Evolutionary conservation across 2,888 invertebrate genomes (phyloP), one percentile per base, ranked within the genome.

Genomic region (Oasisia sp.): DNA sequence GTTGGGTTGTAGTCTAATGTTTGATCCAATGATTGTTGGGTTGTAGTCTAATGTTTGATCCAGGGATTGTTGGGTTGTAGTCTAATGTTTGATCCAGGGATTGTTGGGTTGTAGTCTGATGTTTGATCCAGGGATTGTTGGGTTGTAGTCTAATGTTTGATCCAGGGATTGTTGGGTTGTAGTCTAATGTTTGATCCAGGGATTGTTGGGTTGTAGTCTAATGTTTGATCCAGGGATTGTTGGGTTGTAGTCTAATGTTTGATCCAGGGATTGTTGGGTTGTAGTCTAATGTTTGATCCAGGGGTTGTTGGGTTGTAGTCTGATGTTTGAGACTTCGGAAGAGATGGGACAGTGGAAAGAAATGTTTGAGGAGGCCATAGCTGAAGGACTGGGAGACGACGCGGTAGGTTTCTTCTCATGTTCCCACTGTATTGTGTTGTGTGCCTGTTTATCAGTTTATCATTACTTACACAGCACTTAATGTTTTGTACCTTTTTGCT

Each of bases 351-450:
- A 94, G 5, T 96, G 96, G 96, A 95, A 95, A 93, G 94, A 95
- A 93, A 95, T 95, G 0, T 95, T 96, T 38, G 96, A 96, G 91
- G 95, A 95, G 90, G 94, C 95, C 19, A 96, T 96, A 89, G 95
- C 95, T 32, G 94, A 95, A 92, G 95, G 95, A 19, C 93, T 96
- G 32, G 95, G 95, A 38, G 96, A 96, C 93, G 95, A 96, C 92
- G 94, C 94, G 91, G 96, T 95, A 93, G 91, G 93, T 91, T n/a
- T 27, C 74, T 74, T 2, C 7, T n/a, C 4, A n/a, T 19, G 27
- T 27, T 74, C 19, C 19, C 27, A 3, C 74, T 74, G n/a, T n/a
- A 0, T 74, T 74, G 74, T 14, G 14, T 74, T 74, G 74, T 74
- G 74, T 74, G 74, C 19, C 27, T 19, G 74, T 74, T 74, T 27